A percentile compares a stretch with the other conserved stretches of the same genome.
Conservation (phyloP, 1,140 invertebrate genomes). For the Penaeus chinensis region DNA sequence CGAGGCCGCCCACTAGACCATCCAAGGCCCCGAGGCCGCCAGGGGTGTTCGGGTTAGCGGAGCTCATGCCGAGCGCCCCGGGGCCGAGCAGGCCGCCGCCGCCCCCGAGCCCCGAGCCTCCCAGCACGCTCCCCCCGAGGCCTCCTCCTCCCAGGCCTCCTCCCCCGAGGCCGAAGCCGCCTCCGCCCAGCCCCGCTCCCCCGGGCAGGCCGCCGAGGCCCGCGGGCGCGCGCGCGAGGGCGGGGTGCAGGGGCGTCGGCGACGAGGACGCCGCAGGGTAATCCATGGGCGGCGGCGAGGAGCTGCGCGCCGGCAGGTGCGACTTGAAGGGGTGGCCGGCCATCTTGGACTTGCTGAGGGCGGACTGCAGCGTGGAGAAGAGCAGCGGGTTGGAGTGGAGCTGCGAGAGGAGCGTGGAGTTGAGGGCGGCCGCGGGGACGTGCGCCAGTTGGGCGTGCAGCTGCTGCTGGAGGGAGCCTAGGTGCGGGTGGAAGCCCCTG, state of each 20-base stretch:
- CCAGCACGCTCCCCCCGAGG: background rate
- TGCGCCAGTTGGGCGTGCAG: background rate
- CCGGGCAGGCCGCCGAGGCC: background rate
- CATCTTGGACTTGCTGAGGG: background rate
- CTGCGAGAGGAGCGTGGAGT: constrained; percentile 41
- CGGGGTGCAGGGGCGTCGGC: background rate
- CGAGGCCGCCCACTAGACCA: too few species aligned
- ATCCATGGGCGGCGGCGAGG: background rate
- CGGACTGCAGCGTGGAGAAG: constrained; percentile 39
- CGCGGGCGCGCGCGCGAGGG: background rate
- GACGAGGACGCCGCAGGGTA: background rate
- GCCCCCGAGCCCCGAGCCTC: too few species aligned
- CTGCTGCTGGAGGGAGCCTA: background rate
- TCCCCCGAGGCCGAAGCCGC: background rate
- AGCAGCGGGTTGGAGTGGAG: constrained; percentile 53
- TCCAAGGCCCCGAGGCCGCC: too few species aligned
- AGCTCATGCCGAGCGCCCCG: too few species aligned
- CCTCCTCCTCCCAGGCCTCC: background rate
- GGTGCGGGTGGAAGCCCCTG: background rate
- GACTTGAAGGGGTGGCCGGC: constrained; percentile 29
- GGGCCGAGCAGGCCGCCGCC: too few species aligned
- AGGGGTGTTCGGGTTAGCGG: too few species aligned
- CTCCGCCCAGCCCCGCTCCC: background rate
- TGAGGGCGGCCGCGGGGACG: constrained; percentile 53
- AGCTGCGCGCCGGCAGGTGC: background rate